These are phyloP conservation scores for Cherax quadricarinatus DNA, from an alignment of 1,140 invertebrate genomes.

Conservation along the genomic window DNA sequence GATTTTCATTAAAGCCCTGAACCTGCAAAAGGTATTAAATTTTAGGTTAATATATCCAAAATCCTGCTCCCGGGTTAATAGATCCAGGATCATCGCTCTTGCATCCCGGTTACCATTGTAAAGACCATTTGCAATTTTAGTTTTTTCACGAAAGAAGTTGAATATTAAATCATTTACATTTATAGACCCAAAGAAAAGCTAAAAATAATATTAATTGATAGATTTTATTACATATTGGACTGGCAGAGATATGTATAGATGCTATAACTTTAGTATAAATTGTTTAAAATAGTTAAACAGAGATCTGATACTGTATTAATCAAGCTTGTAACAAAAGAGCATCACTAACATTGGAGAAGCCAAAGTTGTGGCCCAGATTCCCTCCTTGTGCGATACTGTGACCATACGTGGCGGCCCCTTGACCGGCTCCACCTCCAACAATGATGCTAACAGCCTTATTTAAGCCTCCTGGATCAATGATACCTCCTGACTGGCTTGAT, in stretches of 20 bases:
- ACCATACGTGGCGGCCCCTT: not conserved
- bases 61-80: too few species aligned
- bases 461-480: not conserved
- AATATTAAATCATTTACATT: not conserved
- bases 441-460: not conserved
- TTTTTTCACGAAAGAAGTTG: too few species aligned
- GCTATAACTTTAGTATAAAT: not conserved
- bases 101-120: too few species aligned
- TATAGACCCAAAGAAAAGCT: not conserved
- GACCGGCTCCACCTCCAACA: not conserved
- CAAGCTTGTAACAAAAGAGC: not conserved
- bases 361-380: not conserved
- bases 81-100: too few species aligned
- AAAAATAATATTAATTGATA: not conserved
- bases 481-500: not conserved
- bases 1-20: not conserved
- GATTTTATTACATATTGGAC: not conserved
- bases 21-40: not conserved
- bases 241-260: not conserved
- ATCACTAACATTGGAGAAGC: constrained; percentile 10
- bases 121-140: too few species aligned
- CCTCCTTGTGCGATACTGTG: too few species aligned
- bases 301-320: not conserved
- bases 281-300: not conserved
- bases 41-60: too few species aligned